A percentile compares a stretch with the other conserved stretches of the same genome.
phyloP scores from a whole-genome alignment of 2,888 invertebrate species.

The Zhuqinia jingwanae region DNA sequence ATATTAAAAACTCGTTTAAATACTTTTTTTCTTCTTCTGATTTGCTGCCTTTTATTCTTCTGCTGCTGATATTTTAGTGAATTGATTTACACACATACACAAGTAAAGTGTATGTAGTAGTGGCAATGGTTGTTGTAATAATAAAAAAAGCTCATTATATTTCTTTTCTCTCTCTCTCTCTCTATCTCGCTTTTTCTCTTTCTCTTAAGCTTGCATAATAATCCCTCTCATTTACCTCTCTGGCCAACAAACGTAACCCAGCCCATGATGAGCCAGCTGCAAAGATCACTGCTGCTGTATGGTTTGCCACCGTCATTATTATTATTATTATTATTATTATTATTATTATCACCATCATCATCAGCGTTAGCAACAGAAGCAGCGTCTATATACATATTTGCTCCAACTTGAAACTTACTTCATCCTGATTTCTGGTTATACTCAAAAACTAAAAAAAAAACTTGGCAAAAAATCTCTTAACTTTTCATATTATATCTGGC shows the following conservation, averaged over 20 bases:
- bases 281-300: conserved; percentile 8
- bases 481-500: not conserved
- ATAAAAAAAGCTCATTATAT: conserved; percentile 34
- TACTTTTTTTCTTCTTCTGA: not conserved
- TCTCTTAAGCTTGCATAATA: no score
- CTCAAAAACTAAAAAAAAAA: not conserved
- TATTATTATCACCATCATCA: not conserved
- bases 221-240: no score
- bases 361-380: conserved; percentile 20
- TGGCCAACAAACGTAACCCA: not conserved
- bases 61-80: not conserved
- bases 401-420: not conserved
- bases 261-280: conserved; percentile 1
- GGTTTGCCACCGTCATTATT: not conserved
- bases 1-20: conserved; percentile 10
- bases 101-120: not conserved
- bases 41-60: not conserved
- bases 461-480: conserved; percentile 6
- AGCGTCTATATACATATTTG: not conserved
- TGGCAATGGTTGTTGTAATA: not conserved
- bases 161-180: not conserved
- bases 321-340: not conserved
- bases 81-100: no score
- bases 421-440: conserved; percentile 21
- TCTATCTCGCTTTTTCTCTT: no score